A percentile compares a stretch with the other conserved stretches of the same genome.
These are phyloP conservation scores for Ailurus styani DNA, from an alignment of 2,113 vertebrate species.

Conservation along the genomic window DNA sequence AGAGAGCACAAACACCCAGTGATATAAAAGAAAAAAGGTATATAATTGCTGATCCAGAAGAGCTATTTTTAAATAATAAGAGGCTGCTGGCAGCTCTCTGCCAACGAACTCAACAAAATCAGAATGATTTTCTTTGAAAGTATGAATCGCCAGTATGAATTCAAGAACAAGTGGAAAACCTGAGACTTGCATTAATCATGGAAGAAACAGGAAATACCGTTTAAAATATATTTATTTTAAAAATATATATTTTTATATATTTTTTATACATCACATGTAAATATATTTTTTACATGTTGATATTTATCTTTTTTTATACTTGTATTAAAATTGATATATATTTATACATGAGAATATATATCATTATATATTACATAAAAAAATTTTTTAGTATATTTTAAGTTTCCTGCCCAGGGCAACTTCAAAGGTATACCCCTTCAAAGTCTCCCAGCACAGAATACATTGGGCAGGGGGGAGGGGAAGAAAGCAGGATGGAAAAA, in stretches of 20 bases:
- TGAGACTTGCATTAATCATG: background rate
- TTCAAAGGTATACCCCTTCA: background rate
- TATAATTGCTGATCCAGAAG: background rate
- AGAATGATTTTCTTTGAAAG: constrained; percentile 1
- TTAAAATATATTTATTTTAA: background rate
- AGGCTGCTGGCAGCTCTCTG: background rate
- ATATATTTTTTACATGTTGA: background rate
- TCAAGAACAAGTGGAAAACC: background rate
- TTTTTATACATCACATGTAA: background rate
- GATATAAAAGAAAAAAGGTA: background rate
- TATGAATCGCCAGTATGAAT: background rate
- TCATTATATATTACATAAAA: background rate
- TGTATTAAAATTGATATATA: background rate
- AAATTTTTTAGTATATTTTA: background rate
- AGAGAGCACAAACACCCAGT: background rate
- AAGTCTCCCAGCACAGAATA: background rate
- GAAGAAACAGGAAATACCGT: background rate
- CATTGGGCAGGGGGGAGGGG: rapidly evolving
- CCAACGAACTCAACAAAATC: background rate
- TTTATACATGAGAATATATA: background rate
- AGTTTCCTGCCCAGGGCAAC: background rate
- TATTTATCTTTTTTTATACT: background rate
- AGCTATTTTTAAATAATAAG: constrained; percentile 16
- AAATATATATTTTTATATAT: background rate
- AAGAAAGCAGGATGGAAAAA: too few species aligned